Conservation (phyloP, 1,140 invertebrate species). For the Adelges cooleyi region DNA sequence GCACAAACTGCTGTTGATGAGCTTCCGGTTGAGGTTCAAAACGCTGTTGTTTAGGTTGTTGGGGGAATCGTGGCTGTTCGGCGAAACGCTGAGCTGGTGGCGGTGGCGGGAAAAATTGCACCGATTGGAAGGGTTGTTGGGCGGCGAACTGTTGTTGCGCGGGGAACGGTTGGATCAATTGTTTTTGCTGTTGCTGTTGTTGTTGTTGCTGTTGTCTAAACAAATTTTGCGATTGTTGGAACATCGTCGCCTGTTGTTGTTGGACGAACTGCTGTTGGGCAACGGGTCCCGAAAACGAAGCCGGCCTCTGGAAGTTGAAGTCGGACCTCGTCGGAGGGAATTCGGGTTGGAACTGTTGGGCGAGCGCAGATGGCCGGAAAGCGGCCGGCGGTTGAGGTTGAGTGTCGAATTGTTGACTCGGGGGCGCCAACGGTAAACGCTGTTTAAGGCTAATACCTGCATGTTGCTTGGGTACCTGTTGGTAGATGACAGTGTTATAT, state of each 20-base stretch:
- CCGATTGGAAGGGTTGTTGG: constrained; percentile 37
- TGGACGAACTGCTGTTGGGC: constrained; percentile 55
- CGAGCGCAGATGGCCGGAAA: constrained; percentile 12
- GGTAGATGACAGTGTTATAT: constrained; percentile 67
- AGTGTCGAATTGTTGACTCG: neutral
- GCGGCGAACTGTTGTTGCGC: neutral
- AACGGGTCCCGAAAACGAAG: constrained; percentile 7
- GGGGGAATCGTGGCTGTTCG: constrained; percentile 21
- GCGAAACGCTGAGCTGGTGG: constrained; percentile 29
- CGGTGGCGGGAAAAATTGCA: constrained; percentile 45
- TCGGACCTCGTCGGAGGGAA: neutral
- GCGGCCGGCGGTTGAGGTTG: constrained; percentile 30
- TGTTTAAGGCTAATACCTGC: constrained; percentile 36
- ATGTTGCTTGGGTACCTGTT: constrained; percentile 55
- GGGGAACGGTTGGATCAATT: constrained; percentile 27
- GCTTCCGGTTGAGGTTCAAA: constrained; percentile 40
- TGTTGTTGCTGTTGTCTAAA: constrained; percentile 58
- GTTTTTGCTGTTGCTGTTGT: constrained; percentile 36
- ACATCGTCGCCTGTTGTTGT: constrained; percentile 48
- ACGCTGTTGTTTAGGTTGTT: neutral
- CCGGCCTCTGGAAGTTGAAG: constrained; percentile 28
- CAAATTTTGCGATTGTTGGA: constrained; percentile 59
- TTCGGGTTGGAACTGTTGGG: constrained; percentile 31
- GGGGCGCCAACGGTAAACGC: constrained; percentile 15
- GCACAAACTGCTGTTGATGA: constrained; percentile 46